Evolutionary conservation across 2,113 vertebrate genomes (phyloP).

Genomic region (Noturus placidus): DNA sequence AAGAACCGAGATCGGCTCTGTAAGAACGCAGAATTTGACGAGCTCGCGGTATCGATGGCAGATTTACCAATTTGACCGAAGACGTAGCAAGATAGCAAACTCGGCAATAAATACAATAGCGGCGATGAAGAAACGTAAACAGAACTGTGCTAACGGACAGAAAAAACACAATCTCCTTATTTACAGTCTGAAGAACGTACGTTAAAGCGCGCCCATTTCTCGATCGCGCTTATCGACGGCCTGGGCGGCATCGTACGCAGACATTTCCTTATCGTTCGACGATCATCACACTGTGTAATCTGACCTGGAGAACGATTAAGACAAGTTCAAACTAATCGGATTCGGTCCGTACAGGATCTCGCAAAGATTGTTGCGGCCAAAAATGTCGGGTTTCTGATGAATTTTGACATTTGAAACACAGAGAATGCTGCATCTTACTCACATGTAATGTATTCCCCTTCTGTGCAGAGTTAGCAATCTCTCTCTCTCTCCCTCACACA

Average conservation of each 20-base stretch:
- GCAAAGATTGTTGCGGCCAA: too few species aligned
- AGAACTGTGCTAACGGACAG: background rate
- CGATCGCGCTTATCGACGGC: background rate
- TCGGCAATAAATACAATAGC: background rate
- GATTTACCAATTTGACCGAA: background rate
- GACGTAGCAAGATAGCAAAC: background rate
- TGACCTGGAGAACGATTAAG: background rate
- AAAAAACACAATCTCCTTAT: background rate
- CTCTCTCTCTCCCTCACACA: background rate
- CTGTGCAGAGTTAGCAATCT: constrained; percentile 11
- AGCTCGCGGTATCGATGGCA: background rate
- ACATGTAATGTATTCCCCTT: background rate
- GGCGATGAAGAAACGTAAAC: background rate
- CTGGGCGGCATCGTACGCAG: background rate
- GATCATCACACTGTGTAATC: background rate
- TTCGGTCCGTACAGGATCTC: too few species aligned
- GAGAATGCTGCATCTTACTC: background rate
- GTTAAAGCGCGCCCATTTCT: background rate
- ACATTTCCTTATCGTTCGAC: background rate
- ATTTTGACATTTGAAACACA: background rate
- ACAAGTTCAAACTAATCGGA: too few species aligned
- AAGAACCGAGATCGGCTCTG: background rate
- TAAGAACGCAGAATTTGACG: background rate
- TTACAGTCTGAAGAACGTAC: background rate
- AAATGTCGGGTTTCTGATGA: background rate